Conservation (phyloP, 2,797 vertebrate genomes). For the Mormyrus hasselquistii region DNA sequence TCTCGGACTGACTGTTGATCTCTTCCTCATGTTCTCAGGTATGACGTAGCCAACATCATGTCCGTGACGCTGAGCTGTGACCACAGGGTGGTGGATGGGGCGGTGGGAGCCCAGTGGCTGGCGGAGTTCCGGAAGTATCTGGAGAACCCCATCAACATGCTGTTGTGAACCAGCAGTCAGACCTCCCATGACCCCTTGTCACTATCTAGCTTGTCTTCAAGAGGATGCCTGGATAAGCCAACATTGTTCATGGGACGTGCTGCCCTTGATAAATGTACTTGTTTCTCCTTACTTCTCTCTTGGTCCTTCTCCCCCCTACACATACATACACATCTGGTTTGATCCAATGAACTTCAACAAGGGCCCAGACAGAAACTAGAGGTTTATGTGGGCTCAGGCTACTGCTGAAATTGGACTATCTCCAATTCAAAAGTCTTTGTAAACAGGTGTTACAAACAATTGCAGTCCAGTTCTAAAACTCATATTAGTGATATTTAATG, state of each 20-base stretch:
- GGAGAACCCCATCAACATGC: constrained; percentile 89
- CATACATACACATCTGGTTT: neutral
- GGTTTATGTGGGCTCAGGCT: neutral
- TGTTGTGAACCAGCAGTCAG: constrained; percentile 65
- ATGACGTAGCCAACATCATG: constrained; percentile 88
- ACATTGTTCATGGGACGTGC: neutral
- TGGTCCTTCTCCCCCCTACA: neutral
- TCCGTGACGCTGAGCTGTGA: constrained; percentile 95
- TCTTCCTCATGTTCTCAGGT: constrained; percentile 57
- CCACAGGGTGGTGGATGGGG: constrained; percentile 91
- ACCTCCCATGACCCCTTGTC: neutral
- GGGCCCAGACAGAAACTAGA: neutral
- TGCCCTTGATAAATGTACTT: neutral
- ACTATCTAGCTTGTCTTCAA: neutral
- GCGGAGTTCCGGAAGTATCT: constrained; percentile 91
- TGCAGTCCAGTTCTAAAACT: neutral
- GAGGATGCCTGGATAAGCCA: neutral
- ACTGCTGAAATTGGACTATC: neutral
- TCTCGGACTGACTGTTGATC: neutral
- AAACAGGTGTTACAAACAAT: neutral
- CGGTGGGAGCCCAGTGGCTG: constrained; percentile 95
- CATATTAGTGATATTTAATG: neutral
- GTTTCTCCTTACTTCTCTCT: neutral
- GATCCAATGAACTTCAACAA: neutral
- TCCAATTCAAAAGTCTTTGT: neutral